Percentiles rank a stretch among this genome's conserved stretches.
phyloP scores from a whole-genome alignment of 2,888 invertebrate genomes.

The Carabus problematicus region DNA sequence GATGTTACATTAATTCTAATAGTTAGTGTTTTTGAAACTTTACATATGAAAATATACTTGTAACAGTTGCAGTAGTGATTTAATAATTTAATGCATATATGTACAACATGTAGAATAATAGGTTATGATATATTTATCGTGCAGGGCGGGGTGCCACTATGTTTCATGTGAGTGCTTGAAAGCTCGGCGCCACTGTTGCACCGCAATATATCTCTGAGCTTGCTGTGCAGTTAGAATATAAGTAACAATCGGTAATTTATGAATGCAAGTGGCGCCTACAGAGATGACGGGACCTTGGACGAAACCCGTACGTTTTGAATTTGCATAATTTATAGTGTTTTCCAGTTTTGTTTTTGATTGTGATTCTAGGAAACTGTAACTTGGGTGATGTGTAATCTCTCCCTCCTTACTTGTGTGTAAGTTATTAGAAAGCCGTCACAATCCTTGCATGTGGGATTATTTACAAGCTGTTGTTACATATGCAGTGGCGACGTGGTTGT shows the following conservation, averaged over 20 bases:
- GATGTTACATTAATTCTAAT: too few relatives aligned
- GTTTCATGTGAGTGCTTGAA: background rate
- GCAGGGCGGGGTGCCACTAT: too few relatives aligned
- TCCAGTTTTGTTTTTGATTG: slow-evolving; percentile 32
- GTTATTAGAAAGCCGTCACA: background rate
- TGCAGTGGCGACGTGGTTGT: slow-evolving; percentile 32
- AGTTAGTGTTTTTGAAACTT: too few relatives aligned
- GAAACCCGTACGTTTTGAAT: slow-evolving; percentile 9
- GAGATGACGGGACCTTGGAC: slow-evolving; percentile 21
- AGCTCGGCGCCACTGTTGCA: background rate
- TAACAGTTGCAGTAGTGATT: too few relatives aligned
- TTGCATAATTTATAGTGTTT: slow-evolving; percentile 35
- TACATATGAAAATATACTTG: too few relatives aligned
- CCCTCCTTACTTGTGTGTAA: background rate
- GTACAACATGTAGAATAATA: too few relatives aligned
- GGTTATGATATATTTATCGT: too few relatives aligned
- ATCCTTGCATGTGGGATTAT: slow-evolving; percentile 25
- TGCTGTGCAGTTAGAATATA: too few relatives aligned
- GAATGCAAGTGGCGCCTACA: slow-evolving; percentile 31
- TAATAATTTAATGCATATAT: too few relatives aligned
- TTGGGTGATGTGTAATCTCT: background rate
- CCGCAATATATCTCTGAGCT: background rate
- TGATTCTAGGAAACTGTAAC: slow-evolving; percentile 31
- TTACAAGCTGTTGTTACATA: slow-evolving; percentile 25
- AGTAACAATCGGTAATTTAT: slow-evolving; percentile 30